Percentiles rank a stretch among this genome's conserved stretches.
Conservation (phyloP, 2,888 invertebrate genomes). For the Lithophane leautieri region DNA sequence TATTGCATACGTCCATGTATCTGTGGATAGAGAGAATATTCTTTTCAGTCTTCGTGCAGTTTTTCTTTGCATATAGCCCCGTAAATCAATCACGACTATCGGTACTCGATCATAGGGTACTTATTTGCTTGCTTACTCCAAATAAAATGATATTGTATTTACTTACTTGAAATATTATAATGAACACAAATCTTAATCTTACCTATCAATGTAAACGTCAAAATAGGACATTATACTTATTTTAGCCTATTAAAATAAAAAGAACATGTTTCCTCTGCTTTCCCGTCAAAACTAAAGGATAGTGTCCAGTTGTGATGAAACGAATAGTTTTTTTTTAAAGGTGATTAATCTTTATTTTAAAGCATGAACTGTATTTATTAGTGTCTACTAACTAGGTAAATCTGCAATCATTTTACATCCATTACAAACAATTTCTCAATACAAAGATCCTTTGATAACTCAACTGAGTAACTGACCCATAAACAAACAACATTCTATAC, state of each 20-base stretch:
- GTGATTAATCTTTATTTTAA: too few relatives aligned
- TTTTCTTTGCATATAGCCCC: neutral
- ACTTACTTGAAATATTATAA: neutral
- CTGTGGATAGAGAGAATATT: neutral
- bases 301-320: neutral
- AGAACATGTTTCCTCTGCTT: neutral
- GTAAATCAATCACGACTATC: neutral
- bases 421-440: conserved; percentile 19
- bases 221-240: neutral
- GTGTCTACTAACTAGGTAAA: neutral
- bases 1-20: conserved; percentile 19
- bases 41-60: neutral
- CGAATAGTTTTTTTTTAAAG: neutral
- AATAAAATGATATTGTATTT: neutral
- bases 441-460: conserved; percentile 25
- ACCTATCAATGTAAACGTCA: neutral
- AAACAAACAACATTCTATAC: conserved; percentile 53
- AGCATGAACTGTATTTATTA: neutral
- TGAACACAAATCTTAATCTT: neutral
- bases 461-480: conserved; percentile 32
- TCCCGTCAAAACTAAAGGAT: neutral
- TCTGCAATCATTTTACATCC: neutral
- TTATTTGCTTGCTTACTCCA: neutral
- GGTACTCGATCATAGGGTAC: neutral
- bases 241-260: neutral